phyloP scores from a whole-genome alignment of 1,140 invertebrate species.

The Trichomalopsis sarcophagae region DNA sequence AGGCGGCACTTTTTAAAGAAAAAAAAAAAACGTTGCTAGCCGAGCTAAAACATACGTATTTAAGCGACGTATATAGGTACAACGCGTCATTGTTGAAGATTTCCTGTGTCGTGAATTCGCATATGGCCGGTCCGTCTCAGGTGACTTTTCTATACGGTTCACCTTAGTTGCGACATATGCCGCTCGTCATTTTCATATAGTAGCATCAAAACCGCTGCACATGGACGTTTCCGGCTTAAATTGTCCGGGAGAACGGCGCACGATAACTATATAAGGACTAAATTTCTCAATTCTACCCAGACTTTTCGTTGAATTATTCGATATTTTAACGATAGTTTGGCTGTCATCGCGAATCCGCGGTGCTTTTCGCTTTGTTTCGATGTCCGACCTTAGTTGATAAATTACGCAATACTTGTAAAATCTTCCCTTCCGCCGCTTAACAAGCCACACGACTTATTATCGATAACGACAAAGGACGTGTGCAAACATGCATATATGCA shows the following conservation, averaged over 20 bases:
- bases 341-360: too few species aligned
- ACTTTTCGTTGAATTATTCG: too few species aligned
- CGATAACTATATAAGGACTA: background rate
- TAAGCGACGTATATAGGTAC: background rate
- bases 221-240: background rate
- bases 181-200: background rate
- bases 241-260: background rate
- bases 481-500: too few species aligned
- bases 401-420: too few species aligned
- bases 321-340: too few species aligned
- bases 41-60: background rate
- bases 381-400: too few species aligned
- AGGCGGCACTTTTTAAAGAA: too few species aligned
- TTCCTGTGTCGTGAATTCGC: conserved; percentile 34
- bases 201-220: background rate
- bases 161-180: background rate
- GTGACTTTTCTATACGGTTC: conserved; percentile 16
- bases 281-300: background rate
- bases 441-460: too few species aligned
- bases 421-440: too few species aligned
- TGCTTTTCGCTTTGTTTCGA: too few species aligned
- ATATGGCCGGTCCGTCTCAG: background rate
- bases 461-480: too few species aligned
- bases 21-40: too few species aligned
- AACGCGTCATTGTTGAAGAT: conserved; percentile 37